These are phyloP conservation scores for Tichodroma muraria DNA, from an alignment of 2,113 vertebrate species.

Conservation along the genomic window DNA sequence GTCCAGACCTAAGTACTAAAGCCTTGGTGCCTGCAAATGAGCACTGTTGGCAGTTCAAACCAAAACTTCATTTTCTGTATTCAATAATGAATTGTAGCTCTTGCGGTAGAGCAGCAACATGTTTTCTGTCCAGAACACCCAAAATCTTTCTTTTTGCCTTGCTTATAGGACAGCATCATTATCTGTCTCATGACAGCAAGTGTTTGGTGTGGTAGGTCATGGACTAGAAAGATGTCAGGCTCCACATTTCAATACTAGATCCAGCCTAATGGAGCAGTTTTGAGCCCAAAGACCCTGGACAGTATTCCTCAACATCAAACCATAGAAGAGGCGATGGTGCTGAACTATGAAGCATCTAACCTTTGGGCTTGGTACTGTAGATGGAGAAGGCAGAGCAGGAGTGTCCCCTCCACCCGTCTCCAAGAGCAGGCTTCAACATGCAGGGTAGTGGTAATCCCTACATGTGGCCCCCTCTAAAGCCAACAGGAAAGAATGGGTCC, in stretches of 20 bases:
- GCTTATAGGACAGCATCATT: neutral
- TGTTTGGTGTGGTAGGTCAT: neutral
- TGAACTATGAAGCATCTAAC: neutral
- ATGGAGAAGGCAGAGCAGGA: neutral
- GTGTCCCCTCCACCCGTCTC: neutral
- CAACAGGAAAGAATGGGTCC: neutral
- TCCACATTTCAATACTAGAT: neutral
- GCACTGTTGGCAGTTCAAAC: neutral
- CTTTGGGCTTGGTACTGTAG: neutral
- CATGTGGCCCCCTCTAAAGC: neutral
- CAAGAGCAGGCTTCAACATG: neutral
- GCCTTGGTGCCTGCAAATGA: neutral
- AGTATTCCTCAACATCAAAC: neutral
- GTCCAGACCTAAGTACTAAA: neutral
- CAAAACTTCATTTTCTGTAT: neutral
- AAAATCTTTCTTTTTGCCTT: neutral
- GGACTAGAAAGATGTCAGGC: neutral
- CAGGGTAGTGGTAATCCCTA: neutral
- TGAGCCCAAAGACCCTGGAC: neutral
- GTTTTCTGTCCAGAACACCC: neutral
- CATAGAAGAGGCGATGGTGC: neutral
- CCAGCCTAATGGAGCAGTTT: neutral
- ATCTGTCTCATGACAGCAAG: neutral
- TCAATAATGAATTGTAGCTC: neutral
- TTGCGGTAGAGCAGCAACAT: neutral